phyloP scores from a whole-genome alignment of 2,888 invertebrate genomes.

The Dusona sp. region DNA sequence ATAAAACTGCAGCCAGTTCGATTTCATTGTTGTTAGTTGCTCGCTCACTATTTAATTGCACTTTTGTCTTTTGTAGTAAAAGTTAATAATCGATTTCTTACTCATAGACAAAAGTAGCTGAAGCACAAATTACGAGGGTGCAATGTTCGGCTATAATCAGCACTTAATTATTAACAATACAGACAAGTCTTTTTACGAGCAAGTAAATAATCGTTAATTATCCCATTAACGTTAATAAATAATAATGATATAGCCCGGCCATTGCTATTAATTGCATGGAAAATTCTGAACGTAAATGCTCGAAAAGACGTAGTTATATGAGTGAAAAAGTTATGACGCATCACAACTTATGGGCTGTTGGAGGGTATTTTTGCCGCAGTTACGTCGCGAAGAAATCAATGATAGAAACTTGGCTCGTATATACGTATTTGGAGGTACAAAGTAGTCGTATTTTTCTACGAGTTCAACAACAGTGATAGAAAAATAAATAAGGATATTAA shows the following conservation, averaged over 20 bases:
- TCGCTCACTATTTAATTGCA: background rate
- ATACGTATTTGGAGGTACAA: background rate
- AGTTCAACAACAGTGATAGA: background rate
- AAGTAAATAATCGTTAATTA: background rate
- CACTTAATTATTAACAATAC: background rate
- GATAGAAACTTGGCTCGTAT: conserved; percentile 37
- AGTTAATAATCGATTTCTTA: background rate
- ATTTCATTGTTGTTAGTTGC: background rate
- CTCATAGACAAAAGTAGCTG: background rate
- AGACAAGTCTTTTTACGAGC: background rate
- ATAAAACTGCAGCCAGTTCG: background rate
- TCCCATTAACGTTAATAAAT: background rate
- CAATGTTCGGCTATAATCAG: background rate
- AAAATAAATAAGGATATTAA: conserved; percentile 17
- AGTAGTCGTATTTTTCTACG: background rate
- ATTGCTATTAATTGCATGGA: background rate
- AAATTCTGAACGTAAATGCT: conserved; percentile 31
- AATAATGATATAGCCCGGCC: background rate
- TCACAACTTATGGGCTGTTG: conserved; percentile 7
- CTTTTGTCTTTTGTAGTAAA: background rate
- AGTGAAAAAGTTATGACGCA: conserved; percentile 49
- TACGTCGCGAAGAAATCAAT: conserved; percentile 57
- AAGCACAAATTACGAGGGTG: background rate
- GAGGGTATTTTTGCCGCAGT: conserved; percentile 44
- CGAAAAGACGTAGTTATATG: background rate